Evolutionary conservation across 2,888 invertebrate genomes (phyloP).

Genomic region (Galerucella calmariensis): DNA sequence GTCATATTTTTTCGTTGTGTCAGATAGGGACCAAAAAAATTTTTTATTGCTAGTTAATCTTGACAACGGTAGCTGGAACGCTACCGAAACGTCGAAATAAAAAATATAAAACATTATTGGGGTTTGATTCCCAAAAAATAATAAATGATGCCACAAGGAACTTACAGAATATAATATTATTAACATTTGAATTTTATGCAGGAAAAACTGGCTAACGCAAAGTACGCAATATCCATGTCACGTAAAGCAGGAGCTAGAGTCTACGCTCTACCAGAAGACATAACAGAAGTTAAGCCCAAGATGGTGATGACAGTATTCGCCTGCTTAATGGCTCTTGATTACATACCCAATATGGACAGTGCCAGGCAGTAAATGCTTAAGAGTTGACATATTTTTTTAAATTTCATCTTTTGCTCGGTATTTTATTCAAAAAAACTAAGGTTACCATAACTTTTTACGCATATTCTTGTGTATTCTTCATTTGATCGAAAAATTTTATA

Average conservation of each 20-base stretch:
- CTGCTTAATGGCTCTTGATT: constrained; percentile 97
- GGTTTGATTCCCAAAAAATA: too few species aligned
- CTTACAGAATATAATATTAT: not conserved
- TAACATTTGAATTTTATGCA: constrained; percentile 63
- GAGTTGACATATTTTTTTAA: constrained; percentile 8
- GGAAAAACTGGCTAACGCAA: constrained; percentile 97
- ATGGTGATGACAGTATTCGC: constrained; percentile 99
- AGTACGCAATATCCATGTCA: constrained; percentile 98
- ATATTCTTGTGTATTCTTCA: constrained; percentile 38
- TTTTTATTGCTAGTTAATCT: too few species aligned
- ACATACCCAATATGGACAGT: constrained; percentile 87
- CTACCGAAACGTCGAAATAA: too few species aligned
- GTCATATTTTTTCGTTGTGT: too few species aligned
- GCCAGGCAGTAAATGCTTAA: constrained; percentile 47
- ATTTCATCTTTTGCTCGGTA: constrained; percentile 7
- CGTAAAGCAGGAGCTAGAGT: constrained; percentile 97
- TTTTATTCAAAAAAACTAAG: constrained; percentile 8
- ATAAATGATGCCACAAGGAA: too few species aligned
- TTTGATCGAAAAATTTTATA: constrained; percentile 6
- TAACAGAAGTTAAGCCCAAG: constrained; percentile 96
- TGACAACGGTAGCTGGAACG: too few species aligned
- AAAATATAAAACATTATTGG: too few species aligned
- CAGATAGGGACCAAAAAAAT: too few species aligned
- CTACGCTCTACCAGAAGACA: constrained; percentile 98
- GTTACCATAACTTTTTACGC: constrained; percentile 9